Conservation (phyloP, 2,113 vertebrate species). For the Tachycineta bicolor region DNA sequence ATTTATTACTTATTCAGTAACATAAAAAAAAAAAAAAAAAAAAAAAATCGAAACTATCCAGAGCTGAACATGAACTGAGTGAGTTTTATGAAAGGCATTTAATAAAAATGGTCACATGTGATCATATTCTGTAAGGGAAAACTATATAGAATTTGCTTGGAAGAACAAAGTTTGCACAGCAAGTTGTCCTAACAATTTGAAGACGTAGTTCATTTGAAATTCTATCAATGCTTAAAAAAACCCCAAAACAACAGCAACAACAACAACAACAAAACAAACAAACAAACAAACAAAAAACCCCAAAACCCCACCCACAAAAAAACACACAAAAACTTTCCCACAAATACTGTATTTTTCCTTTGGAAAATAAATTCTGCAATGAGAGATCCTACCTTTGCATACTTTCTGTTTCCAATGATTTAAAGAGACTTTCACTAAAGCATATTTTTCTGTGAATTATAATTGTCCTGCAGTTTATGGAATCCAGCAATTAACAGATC, state of each 20-base stretch:
- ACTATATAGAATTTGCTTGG: not conserved
- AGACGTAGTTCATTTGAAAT: not conserved
- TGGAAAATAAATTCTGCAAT: not conserved
- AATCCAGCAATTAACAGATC: not conserved
- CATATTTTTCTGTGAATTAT: not conserved
- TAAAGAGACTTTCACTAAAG: not conserved
- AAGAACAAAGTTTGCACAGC: not conserved
- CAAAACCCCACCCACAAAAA: not conserved
- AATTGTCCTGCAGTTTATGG: not conserved
- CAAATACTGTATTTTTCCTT: not conserved
- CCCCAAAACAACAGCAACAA: not conserved
- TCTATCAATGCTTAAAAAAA: not conserved
- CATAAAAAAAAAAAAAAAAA: accelerated
- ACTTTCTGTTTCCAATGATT: not conserved
- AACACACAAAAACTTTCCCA: not conserved
- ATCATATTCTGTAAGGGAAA: not conserved
- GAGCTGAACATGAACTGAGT: not conserved
- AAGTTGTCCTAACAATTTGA: not conserved
- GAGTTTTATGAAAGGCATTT: not conserved
- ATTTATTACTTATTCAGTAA: not conserved
- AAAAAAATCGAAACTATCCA: not conserved
- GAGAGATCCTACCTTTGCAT: not conserved
- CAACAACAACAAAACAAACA: no score
- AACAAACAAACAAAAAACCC: no score
- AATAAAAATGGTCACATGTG: not conserved